These are phyloP conservation scores for Stenichneumon culpator DNA, from an alignment of 2,888 invertebrate species.

Conservation along the genomic window DNA sequence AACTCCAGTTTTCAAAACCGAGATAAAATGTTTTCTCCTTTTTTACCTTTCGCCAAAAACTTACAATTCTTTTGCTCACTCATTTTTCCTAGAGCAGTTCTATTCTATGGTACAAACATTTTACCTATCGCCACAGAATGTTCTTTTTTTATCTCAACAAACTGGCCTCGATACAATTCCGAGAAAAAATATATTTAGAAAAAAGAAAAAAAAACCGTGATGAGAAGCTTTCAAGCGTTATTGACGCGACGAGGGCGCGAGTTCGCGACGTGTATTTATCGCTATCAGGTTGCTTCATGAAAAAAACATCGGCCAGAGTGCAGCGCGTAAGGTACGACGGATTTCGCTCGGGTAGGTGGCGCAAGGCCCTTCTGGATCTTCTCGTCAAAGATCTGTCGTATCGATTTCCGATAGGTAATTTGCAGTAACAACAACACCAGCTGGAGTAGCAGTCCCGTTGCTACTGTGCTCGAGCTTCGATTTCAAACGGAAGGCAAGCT, in stretches of 20 bases:
- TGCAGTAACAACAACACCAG: conserved; percentile 37
- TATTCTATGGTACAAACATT: background rate
- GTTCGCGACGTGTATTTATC: conserved; percentile 36
- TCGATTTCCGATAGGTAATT: conserved; percentile 66
- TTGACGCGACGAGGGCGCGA: conserved; percentile 27
- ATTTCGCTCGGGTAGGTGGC: background rate
- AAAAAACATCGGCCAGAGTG: conserved; percentile 10
- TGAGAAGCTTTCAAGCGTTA: conserved; percentile 31
- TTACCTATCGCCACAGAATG: background rate
- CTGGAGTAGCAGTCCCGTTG: background rate
- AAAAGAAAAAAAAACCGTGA: background rate
- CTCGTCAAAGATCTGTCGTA: conserved; percentile 55
- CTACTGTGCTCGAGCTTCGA: background rate
- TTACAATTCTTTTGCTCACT: background rate
- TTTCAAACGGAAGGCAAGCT: conserved; percentile 22
- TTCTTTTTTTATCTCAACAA: conserved; percentile 9
- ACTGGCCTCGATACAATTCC: conserved; percentile 11
- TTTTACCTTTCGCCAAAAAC: background rate
- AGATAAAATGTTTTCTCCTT: background rate
- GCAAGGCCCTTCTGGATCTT: conserved; percentile 14
- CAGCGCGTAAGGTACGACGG: background rate
- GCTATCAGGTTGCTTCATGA: background rate
- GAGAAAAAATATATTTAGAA: background rate
- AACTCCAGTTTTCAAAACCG: background rate
- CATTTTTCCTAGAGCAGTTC: conserved; percentile 2